Evolutionary conservation across 2,888 invertebrate genomes (phyloP), one percentile per base, ranked within the genome.

Genomic region (Torymus auratus): DNA sequence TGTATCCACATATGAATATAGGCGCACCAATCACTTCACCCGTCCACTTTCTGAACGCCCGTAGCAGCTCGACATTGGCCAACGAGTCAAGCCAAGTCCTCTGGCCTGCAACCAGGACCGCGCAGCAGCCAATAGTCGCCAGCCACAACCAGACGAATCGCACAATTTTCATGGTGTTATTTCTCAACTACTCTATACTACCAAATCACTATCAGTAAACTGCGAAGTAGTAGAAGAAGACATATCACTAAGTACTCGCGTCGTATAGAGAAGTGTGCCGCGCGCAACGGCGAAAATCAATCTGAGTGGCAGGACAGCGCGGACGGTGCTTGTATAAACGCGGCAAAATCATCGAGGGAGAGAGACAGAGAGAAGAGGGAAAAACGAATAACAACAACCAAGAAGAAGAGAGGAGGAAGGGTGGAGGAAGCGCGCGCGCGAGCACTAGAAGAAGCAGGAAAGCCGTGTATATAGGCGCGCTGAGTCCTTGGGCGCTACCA

Each of bases 1-100:
- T 41, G 7, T 41, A 41, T 41, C 41, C 20, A 20, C 20, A 5
- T 28, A 28, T 28, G 7, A 41, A 7, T 41, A 41, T 41, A 41
- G 41, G 85, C 86, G 60, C 82, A 88, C 88, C 87, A 5, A 86
- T 72, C 50, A 78, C 11, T 12, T 82, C 20, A 0, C 83, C 68
- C 20, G 82, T 23, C 77, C 85, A 82, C 55, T 76, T 64, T 52
- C 87, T 86, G 7, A 86, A 0, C 7, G 61, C 60, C 1, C 87
- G 84, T 50, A 83, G 79, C 0, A 86, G 12, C 2, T 60, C 23
- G 5, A 88, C 68, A 65, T 84, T 86, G 3, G 56, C 14, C 2
- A 83, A 81, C 0, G 83, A 80, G 62, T 89, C 89, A 3, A 89
- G 71, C 5, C 41, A 61, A 11, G 86, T 86, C 15, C 67, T 87